Evolutionary conservation across 2,113 vertebrate genomes (phyloP), one percentile per base, ranked within the genome.

Genomic region (Gnathonemus longibarbis): DNA sequence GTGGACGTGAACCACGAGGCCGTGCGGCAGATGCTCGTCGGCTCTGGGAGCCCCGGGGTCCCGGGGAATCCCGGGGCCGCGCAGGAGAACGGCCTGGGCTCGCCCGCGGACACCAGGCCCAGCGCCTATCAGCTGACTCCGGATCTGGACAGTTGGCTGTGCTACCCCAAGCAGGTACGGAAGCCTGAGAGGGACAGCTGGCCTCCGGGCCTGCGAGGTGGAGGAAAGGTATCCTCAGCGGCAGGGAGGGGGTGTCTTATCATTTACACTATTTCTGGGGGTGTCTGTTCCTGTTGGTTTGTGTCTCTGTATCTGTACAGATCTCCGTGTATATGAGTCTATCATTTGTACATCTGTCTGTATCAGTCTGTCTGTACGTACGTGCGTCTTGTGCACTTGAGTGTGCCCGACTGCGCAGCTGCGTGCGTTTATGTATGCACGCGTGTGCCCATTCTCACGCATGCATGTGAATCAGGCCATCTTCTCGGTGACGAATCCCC

Each of bases 401-500:
- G 13, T 42, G 74, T 39, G 74, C 5, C 74, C 17, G 74, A 15
- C 74, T n/a, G 74, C 17, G 35, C 35, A 80, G 74, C 35, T 21
- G 46, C 70, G 48, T 53, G 45, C 88, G 80, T 84, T 84, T 88
- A 5, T 84, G 24, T 90, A 48, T 90, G 89, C 19, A n/a, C 90
- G 35, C 92, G 42, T 17, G 31, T 52, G 77, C 84, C 48, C 88
- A 42, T 88, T 39, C 83, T 84, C 83, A 84, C 83, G 87, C 88
- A 35, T 85, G 88, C 48, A 6, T 90, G 48, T 89, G 74, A 83
- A 56, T 21, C 90, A 99, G 98, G 98, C 97, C 50, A 95, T 99
- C 93, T 99, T 99, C 93, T 98, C 98, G 39, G 95, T 99, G 93
- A 98, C 96, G 89, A 98, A 99, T 92, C 97, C 98, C 2, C 98